phyloP scores from a whole-genome alignment of 2,888 invertebrate genomes.

The Polylopha cassiicola region DNA sequence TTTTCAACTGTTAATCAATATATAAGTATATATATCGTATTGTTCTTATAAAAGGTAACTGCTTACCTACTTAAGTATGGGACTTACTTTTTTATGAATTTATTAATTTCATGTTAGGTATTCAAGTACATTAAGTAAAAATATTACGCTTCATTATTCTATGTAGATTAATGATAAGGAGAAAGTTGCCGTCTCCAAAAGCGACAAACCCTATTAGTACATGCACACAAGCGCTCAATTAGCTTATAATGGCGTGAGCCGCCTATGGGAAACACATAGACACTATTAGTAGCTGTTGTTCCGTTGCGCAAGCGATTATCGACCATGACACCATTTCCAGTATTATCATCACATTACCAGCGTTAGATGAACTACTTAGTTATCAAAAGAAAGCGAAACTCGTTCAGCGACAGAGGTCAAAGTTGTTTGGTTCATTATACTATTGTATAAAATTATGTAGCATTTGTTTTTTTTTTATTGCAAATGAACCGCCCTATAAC shows the following conservation, averaged over 20 bases:
- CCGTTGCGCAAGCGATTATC: constrained; percentile 62
- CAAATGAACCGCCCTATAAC: too few relatives aligned
- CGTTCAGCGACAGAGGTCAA: background rate
- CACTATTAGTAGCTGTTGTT: constrained; percentile 39
- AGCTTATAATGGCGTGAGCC: constrained; percentile 52
- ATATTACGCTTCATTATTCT: too few relatives aligned
- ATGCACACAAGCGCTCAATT: constrained; percentile 43
- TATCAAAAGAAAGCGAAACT: constrained; percentile 9
- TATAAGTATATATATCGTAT: too few relatives aligned
- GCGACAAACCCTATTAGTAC: constrained; percentile 22
- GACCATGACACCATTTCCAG: constrained; percentile 59
- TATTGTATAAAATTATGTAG: constrained; percentile 10
- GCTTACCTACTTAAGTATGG: too few relatives aligned
- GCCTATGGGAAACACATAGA: constrained; percentile 56
- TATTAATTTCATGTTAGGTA: too few relatives aligned
- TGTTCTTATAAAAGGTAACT: too few relatives aligned
- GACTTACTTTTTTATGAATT: too few relatives aligned
- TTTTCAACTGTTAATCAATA: too few relatives aligned
- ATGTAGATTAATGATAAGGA: too few relatives aligned
- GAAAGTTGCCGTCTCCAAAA: constrained; percentile 21
- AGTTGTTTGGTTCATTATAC: constrained; percentile 5
- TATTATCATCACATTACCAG: constrained; percentile 33
- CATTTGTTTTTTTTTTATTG: constrained; percentile 4
- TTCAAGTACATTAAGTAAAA: too few relatives aligned
- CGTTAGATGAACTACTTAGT: constrained; percentile 28